A percentile compares a stretch with the other conserved stretches of the same genome.
Conservation (phyloP, 2,797 vertebrate genomes). For the Pipistrellus pipistrellus region DNA sequence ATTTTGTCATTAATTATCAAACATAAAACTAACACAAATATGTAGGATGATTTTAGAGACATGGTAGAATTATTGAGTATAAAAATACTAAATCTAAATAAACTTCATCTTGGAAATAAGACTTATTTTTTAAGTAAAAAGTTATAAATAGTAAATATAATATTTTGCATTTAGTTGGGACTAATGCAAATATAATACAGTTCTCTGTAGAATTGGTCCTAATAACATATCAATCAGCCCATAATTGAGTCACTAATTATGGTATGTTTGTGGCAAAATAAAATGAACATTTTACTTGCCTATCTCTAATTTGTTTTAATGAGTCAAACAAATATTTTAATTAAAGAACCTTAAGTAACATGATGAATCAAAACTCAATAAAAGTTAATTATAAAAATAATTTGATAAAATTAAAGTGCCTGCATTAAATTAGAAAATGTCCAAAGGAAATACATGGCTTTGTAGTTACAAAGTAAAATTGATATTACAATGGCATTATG, state of each 20-base stretch:
- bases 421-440: slow-evolving; percentile 73
- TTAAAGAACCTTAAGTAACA: slow-evolving; percentile 73
- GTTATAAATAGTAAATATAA: not conserved
- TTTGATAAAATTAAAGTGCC: slow-evolving; percentile 70
- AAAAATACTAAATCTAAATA: not conserved
- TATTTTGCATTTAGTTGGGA: not conserved
- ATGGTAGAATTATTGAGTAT: not conserved
- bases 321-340: slow-evolving; percentile 79
- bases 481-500: not conserved
- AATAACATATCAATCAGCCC: slow-evolving; percentile 10
- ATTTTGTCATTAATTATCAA: not conserved
- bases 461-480: slow-evolving; percentile 66
- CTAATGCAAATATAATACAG: not conserved
- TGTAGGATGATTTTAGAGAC: not conserved
- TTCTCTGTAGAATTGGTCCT: not conserved
- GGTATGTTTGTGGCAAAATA: slow-evolving; percentile 63
- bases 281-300: slow-evolving; percentile 69
- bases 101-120: not conserved
- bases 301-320: slow-evolving; percentile 75
- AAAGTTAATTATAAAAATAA: slow-evolving; percentile 80
- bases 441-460: slow-evolving; percentile 49
- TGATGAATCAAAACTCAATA: slow-evolving; percentile 69
- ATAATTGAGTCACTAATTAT: slow-evolving; percentile 47
- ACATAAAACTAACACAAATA: not conserved
- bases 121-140: not conserved